Percentiles rank a stretch among this genome's conserved stretches.
These are phyloP conservation scores for Poeciliopsis turrubarensis DNA, from an alignment of 2,113 vertebrate genomes.

Conservation along the genomic window DNA sequence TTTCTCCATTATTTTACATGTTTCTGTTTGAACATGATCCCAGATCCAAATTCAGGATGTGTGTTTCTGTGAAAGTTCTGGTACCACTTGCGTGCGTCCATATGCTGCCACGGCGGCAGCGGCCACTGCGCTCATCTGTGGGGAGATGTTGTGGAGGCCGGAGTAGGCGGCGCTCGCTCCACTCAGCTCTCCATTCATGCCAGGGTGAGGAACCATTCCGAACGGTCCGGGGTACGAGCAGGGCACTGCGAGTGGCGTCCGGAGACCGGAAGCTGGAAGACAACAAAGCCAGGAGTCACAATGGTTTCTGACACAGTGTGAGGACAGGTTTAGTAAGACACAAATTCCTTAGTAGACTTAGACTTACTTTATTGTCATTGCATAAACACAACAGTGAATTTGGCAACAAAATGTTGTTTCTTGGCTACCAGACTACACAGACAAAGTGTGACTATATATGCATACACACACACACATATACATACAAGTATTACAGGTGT, in stretches of 20 bases:
- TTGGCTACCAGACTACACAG: no score
- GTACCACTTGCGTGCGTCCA: slow-evolving; percentile 93
- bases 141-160: slow-evolving; percentile 88
- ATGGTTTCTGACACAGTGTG: no score
- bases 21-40: no score
- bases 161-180: slow-evolving; percentile 87
- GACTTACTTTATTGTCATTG: no score
- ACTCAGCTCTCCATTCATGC: slow-evolving; percentile 92
- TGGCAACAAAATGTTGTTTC: no score
- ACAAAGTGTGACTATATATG: no score
- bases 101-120: slow-evolving; percentile 86
- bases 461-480: no score
- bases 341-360: no score
- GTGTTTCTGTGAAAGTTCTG: slow-evolving; percentile 9
- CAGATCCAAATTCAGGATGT: background rate
- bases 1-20: no score
- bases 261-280: slow-evolving; percentile 83
- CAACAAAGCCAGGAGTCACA: background rate
- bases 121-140: slow-evolving; percentile 90
- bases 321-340: no score
- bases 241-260: slow-evolving; percentile 88
- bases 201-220: slow-evolving; percentile 93
- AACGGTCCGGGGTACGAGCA: slow-evolving; percentile 90
- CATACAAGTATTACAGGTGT: no score
- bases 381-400: no score